Evolutionary conservation across 2,797 vertebrate species (phyloP).

Genomic region (Glossophaga mutica): DNA sequence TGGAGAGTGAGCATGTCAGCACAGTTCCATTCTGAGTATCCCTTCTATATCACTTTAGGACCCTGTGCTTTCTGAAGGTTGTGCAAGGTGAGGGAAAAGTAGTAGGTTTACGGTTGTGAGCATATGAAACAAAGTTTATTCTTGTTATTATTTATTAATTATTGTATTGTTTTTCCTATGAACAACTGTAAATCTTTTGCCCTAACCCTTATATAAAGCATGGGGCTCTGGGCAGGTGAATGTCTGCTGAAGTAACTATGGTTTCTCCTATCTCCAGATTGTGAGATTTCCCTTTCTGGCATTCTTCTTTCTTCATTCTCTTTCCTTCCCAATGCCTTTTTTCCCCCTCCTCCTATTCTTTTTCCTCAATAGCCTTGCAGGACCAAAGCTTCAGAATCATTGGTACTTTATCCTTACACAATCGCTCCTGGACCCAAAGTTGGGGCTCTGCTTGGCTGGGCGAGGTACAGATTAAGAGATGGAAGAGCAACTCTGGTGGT

Average conservation of each 20-base stretch:
- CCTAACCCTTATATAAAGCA: too few relatives aligned
- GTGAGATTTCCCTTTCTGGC: background rate
- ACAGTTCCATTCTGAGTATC: background rate
- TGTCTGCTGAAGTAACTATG: background rate
- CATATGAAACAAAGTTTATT: too few relatives aligned
- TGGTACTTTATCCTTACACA: background rate
- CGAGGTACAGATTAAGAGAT: background rate
- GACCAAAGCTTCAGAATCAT: background rate
- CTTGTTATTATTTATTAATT: too few relatives aligned
- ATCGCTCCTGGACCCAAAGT: background rate
- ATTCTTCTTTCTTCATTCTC: background rate
- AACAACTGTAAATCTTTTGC: too few relatives aligned
- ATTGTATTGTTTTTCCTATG: too few relatives aligned
- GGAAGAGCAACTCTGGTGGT: background rate
- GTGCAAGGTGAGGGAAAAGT: too few relatives aligned
- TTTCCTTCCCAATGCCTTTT: background rate
- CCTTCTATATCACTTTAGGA: background rate
- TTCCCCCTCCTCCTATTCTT: background rate
- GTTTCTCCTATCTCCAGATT: background rate
- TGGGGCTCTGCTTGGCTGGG: background rate
- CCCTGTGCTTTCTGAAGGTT: background rate
- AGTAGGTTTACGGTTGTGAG: too few relatives aligned
- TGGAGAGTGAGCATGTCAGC: too few relatives aligned
- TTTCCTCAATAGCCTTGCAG: background rate
- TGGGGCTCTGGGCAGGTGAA: background rate